These are phyloP conservation scores for Symphodus melops DNA, from an alignment of 2,113 vertebrate species.

Conservation along the genomic window DNA sequence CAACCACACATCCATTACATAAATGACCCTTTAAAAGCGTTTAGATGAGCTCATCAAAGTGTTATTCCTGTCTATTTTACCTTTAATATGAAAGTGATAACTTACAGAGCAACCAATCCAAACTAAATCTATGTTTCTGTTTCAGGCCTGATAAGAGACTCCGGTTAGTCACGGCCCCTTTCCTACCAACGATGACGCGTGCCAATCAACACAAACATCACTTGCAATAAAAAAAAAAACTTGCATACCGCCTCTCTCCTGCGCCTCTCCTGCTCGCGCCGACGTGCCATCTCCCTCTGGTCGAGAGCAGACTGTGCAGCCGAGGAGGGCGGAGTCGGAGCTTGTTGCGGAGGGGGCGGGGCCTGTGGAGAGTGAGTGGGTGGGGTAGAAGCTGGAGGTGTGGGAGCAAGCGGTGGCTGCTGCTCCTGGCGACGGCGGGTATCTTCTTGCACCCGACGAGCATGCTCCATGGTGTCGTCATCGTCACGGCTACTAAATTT, in stretches of 20 bases:
- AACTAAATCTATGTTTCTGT: too few relatives aligned
- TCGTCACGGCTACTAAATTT: conserved; percentile 85
- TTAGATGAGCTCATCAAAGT: too few relatives aligned
- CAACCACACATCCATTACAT: too few relatives aligned
- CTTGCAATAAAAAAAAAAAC: not conserved
- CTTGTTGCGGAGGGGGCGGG: conserved; percentile 68
- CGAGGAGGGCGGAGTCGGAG: conserved; percentile 53
- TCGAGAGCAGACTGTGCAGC: conserved; percentile 86
- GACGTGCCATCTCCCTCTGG: conserved; percentile 90
- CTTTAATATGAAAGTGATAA: too few relatives aligned
- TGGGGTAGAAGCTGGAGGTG: conserved; percentile 78
- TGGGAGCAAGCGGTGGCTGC: conserved; percentile 76
- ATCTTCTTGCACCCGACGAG: conserved; percentile 70
- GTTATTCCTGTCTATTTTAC: too few relatives aligned
- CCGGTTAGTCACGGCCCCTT: too few relatives aligned
- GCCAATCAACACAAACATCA: too few relatives aligned
- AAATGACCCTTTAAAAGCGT: too few relatives aligned
- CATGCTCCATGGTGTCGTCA: conserved; percentile 81
- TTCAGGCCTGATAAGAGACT: too few relatives aligned
- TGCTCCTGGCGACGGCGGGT: conserved; percentile 77
- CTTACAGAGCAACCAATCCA: too few relatives aligned
- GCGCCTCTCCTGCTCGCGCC: conserved; percentile 91
- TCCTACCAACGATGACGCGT: too few relatives aligned
- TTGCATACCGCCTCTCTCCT: conserved; percentile 88
- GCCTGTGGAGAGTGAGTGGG: conserved; percentile 84